A percentile compares a stretch with the other conserved stretches of the same genome.
These are phyloP conservation scores for Ruditapes philippinarum DNA, from an alignment of 1,140 invertebrate genomes.

Conservation along the genomic window DNA sequence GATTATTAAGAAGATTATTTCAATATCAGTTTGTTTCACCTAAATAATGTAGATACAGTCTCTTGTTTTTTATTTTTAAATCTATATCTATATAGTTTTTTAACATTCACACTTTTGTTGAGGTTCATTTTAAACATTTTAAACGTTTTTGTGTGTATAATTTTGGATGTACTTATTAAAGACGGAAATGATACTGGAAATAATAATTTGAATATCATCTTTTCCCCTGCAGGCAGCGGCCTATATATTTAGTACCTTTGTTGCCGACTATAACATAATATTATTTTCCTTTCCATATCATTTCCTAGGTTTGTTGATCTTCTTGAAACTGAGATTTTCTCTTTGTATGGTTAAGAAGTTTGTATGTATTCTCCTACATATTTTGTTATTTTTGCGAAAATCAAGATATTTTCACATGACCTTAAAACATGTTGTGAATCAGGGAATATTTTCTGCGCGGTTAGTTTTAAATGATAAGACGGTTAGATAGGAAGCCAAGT, in stretches of 20 bases:
- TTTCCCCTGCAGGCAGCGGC: background rate
- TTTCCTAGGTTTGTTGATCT: constrained; percentile 37
- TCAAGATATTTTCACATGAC: constrained; percentile 22
- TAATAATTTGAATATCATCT: constrained; percentile 23
- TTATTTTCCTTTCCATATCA: constrained; percentile 61
- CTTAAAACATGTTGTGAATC: constrained; percentile 11
- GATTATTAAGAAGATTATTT: too few relatives aligned
- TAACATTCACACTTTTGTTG: too few relatives aligned
- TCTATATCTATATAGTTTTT: too few relatives aligned
- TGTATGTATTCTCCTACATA: background rate
- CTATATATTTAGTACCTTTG: constrained; percentile 32
- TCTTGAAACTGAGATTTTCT: constrained; percentile 27
- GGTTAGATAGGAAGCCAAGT: constrained; percentile 31
- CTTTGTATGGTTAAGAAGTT: background rate
- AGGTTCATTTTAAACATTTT: too few relatives aligned
- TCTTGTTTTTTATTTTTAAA: too few relatives aligned
- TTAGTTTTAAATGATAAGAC: constrained; percentile 14
- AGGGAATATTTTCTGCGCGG: background rate
- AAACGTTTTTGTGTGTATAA: too few relatives aligned
- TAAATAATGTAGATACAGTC: too few relatives aligned
- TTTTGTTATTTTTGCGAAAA: background rate
- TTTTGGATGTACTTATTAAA: too few relatives aligned
- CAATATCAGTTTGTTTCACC: too few relatives aligned
- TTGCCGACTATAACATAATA: constrained; percentile 35
- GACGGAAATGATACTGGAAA: background rate